phyloP scores from a whole-genome alignment of 2,113 vertebrate genomes.

The Corythornis vintsioides region DNA sequence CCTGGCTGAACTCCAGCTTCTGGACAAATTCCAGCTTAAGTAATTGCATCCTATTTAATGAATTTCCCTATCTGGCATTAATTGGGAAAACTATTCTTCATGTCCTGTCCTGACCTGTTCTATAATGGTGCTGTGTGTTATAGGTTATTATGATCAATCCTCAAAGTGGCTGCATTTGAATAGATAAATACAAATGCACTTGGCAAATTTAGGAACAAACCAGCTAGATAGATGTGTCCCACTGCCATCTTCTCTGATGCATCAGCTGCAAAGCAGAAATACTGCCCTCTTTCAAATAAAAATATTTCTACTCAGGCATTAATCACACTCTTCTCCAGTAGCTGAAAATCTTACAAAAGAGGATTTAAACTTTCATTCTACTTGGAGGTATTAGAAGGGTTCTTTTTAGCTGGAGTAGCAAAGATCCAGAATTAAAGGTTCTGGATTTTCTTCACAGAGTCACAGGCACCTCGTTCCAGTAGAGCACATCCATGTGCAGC shows the following conservation, averaged over 20 bases:
- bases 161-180: background rate
- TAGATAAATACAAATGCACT: background rate
- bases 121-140: background rate
- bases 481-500: background rate
- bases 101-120: background rate
- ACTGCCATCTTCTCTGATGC: background rate
- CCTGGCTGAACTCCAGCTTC: conserved; percentile 32
- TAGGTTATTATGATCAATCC: background rate
- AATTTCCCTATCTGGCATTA: conserved; percentile 41
- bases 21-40: conserved; percentile 32
- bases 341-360: background rate
- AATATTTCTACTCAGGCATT: background rate
- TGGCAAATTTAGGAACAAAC: background rate
- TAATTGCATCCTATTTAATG: conserved; percentile 37
- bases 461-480: background rate
- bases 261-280: background rate
- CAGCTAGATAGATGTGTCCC: background rate
- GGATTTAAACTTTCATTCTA: background rate
- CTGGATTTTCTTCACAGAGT: background rate
- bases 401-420: background rate
- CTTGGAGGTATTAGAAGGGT: background rate
- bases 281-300: background rate
- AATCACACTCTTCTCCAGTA: background rate
- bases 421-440: background rate
- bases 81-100: conserved; percentile 39